Conservation (phyloP, 2,888 invertebrate genomes). For the Keiferia lycopersicella region DNA sequence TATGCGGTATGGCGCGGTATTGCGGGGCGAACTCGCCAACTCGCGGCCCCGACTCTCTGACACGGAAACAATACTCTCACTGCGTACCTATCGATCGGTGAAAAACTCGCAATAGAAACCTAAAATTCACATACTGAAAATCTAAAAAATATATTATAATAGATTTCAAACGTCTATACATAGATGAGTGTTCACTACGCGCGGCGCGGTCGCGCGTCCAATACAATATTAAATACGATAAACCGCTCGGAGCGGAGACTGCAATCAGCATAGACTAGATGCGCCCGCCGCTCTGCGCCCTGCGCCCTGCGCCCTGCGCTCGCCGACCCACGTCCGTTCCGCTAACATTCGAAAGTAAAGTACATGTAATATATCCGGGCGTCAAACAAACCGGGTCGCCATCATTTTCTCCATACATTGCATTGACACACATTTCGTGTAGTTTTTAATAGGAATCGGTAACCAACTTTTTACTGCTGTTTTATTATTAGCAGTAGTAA, state of each 20-base stretch:
- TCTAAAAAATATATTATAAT: constrained; percentile 80
- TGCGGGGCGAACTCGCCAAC: constrained; percentile 32
- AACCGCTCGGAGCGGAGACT: constrained; percentile 39
- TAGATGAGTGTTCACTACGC: constrained; percentile 76
- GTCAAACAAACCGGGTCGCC: not conserved
- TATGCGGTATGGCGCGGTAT: constrained; percentile 44
- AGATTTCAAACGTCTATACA: constrained; percentile 80
- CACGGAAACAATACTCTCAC: constrained; percentile 72
- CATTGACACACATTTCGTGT: too few species aligned
- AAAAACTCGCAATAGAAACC: constrained; percentile 77
- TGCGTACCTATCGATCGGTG: constrained; percentile 72
- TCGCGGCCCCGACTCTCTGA: constrained; percentile 56
- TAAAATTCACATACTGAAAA: constrained; percentile 78
- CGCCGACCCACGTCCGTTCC: constrained; percentile 31
- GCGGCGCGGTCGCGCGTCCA: constrained; percentile 63
- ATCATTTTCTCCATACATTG: not conserved
- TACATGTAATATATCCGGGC: constrained; percentile 52
- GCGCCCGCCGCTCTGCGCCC: constrained; percentile 4
- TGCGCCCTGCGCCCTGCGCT: too few species aligned
- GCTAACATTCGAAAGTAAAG: constrained; percentile 56
- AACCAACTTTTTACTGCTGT: too few species aligned
- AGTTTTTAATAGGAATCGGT: too few species aligned
- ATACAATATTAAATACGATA: constrained; percentile 66
- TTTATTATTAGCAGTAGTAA: too few species aligned
- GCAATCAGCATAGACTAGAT: constrained; percentile 14